Base-by-base conservation (phyloP, 2,797 vertebrate species). In the Etheostoma nigrum region DNA sequence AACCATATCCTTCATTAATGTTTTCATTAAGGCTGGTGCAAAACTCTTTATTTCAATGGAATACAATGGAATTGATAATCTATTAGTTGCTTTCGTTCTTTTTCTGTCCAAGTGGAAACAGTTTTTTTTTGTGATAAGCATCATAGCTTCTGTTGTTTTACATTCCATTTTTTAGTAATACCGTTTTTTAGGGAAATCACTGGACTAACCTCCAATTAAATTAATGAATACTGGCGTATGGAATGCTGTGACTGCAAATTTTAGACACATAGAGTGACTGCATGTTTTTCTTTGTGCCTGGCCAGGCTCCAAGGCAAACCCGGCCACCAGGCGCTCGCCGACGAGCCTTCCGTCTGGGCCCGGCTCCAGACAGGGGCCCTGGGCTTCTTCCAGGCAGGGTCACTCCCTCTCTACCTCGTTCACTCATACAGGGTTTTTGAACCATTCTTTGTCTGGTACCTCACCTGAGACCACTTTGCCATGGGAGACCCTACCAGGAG, bases 31-130 rank as follows among this genome's bases (percentile, higher is more conserved):
- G 52, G 2, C 3, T 42, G 45, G n/a, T 49, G 53, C 49, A 68
- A 72, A 81, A 70, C 19, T 72, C 53, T 64, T 81, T 79, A 55
- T 52, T 45, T 69, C 62, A 77, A 63, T 36, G 8, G 69, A 75
- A 77, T 68, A 83, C 63, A 27, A 54, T 65, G 12, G 65, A 57
- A 69, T 51, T 44, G 70, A 77, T 72, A 7, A 76, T 64, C 63
- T 59, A 76, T 44, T 71, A 63, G 58, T 36, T 45, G 23, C 7
- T 13, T 42, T 42, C 1, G 40, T 42, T 42, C 40, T 60, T 44
- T 52, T 65, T 42, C 25, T 49, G 19, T 44, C 15, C 27, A 18
- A 49, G 10, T 19, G 15, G 15, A 16, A 21, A 12, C 13, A 21
- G 27, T 42, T 1, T 42, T 5, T 58, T 52, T 57, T 71, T 30